A percentile compares a stretch with the other conserved stretches of the same genome.
phyloP scores from a whole-genome alignment of 1,140 invertebrate genomes.

The Scylla paramamosain region DNA sequence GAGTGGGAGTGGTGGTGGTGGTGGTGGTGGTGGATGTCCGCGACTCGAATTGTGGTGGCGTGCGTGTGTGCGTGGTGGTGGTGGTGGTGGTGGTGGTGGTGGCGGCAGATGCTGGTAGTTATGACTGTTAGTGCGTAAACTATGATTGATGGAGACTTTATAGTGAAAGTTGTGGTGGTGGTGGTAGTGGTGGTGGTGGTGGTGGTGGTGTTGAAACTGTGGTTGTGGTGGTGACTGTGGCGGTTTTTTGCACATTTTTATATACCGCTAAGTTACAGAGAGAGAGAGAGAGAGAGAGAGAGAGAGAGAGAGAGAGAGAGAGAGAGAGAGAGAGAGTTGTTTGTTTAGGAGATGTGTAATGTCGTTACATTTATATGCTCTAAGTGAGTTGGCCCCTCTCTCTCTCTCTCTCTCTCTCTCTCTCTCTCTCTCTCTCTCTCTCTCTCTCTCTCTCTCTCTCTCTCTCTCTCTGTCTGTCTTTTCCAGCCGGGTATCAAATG shows the following conservation, averaged over 20 bases:
- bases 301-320: too few relatives aligned
- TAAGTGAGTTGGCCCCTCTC: too few relatives aligned
- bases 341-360: too few relatives aligned
- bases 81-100: neutral
- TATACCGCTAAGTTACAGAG: too few relatives aligned
- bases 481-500: neutral
- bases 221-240: neutral
- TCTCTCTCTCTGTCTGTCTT: neutral
- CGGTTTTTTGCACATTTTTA: too few relatives aligned
- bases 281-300: too few relatives aligned
- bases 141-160: neutral
- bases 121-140: neutral
- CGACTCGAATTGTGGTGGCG: neutral
- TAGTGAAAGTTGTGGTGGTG: neutral
- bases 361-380: too few relatives aligned
- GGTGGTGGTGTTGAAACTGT: neutral
- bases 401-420: too few relatives aligned
- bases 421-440: neutral
- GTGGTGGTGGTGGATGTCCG: neutral
- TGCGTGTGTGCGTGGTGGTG: neutral
- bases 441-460: slow-evolving; percentile 10
- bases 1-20: slow-evolving; percentile 24
- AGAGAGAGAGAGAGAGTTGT: too few relatives aligned
- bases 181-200: neutral
- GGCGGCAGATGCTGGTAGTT: neutral